Evolutionary conservation across 2,113 vertebrate species (phyloP).

Genomic region (Ctenodactylus gundi): DNA sequence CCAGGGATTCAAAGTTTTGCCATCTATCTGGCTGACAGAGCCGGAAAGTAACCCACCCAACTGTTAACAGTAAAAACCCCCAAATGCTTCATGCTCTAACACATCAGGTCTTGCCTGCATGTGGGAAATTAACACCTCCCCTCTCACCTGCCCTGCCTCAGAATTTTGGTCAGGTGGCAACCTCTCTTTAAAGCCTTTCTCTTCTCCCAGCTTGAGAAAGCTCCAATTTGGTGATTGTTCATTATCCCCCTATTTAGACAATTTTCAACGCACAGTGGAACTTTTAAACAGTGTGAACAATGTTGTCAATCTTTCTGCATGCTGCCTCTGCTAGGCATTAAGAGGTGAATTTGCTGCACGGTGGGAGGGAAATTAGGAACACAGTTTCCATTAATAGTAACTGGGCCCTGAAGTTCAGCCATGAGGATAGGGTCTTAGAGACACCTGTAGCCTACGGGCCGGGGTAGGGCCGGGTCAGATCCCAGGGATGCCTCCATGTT

Average conservation of each 20-base stretch:
- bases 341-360: constrained; percentile 62
- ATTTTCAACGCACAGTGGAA: constrained; percentile 69
- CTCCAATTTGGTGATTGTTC: constrained; percentile 63
- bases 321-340: constrained; percentile 51
- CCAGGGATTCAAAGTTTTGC: background rate
- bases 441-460: background rate
- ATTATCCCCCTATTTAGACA: constrained; percentile 71
- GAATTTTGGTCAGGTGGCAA: background rate
- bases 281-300: constrained; percentile 72
- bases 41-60: background rate
- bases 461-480: background rate
- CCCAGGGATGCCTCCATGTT: no score
- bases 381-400: constrained; percentile 62
- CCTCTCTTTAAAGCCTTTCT: constrained; percentile 33
- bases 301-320: constrained; percentile 62
- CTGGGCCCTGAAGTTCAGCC: background rate
- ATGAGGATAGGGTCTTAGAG: background rate
- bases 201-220: constrained; percentile 48
- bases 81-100: background rate
- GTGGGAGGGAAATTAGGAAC: constrained; percentile 49
- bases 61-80: background rate
- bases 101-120: background rate
- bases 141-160: background rate
- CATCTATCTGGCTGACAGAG: background rate
- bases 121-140: background rate